A percentile compares a stretch with the other conserved stretches of the same genome.
phyloP scores from a whole-genome alignment of 1,140 invertebrate genomes.

The Pemphigus obesinymphae region DNA sequence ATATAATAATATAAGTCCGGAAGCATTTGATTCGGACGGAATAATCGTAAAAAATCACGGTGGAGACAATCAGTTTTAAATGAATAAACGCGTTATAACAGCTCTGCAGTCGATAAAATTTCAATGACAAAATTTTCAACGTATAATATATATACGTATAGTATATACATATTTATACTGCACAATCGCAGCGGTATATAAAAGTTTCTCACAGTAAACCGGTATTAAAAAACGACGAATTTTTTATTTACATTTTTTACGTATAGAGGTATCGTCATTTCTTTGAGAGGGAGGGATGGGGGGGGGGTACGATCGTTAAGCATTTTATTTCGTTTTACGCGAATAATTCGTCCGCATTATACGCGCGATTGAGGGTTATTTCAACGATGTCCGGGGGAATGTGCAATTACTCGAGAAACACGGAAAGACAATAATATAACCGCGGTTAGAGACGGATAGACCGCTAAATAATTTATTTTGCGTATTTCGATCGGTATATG shows the following conservation, averaged over 20 bases:
- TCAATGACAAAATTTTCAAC: neutral
- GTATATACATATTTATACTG: too few relatives aligned
- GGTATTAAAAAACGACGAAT: neutral
- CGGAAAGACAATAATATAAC: neutral
- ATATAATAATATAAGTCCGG: too few relatives aligned
- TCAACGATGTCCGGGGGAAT: neutral
- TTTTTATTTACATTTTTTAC: neutral
- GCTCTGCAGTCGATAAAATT: neutral
- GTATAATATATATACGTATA: neutral
- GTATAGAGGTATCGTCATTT: too few relatives aligned
- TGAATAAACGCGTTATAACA: neutral
- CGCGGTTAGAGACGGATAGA: neutral
- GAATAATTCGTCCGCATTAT: neutral
- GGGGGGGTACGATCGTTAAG: neutral
- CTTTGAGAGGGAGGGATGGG: too few relatives aligned
- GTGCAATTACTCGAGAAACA: neutral
- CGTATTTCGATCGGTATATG: neutral
- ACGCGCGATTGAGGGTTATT: neutral
- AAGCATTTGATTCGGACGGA: neutral
- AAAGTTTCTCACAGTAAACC: too few relatives aligned
- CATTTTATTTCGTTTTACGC: neutral
- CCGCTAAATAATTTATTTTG: neutral
- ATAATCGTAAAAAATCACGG: neutral
- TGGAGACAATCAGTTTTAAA: neutral
- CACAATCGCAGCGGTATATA: too few relatives aligned